Conservation (phyloP, 2,888 invertebrate species). For the Chymomyza caudatula region DNA sequence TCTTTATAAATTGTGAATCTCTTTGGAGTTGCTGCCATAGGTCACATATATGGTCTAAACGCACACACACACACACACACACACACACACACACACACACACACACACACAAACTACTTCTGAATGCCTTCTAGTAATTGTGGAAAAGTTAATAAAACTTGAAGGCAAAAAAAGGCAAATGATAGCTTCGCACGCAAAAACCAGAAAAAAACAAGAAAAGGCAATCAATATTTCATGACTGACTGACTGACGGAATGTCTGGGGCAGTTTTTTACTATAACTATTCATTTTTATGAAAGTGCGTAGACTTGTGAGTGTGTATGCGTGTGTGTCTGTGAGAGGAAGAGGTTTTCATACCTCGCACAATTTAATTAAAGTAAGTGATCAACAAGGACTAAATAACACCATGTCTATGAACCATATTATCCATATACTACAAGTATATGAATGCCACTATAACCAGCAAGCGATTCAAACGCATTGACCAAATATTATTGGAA, state of each 20-base stretch:
- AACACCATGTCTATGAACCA: background rate
- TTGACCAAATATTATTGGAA: background rate
- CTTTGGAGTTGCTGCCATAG: background rate
- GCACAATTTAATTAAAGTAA: background rate
- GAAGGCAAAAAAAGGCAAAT: background rate
- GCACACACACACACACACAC: background rate
- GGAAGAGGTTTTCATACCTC: background rate
- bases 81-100: background rate
- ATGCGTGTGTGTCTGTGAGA: background rate
- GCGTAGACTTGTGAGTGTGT: background rate
- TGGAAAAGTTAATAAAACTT: background rate
- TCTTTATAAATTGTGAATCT: background rate
- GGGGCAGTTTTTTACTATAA: background rate
- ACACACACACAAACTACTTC: background rate
- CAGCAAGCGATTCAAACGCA: background rate
- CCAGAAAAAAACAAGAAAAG: background rate
- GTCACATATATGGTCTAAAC: background rate
- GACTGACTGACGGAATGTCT: background rate
- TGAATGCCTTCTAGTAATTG: background rate
- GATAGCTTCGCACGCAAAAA: background rate
- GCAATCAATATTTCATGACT: slow-evolving; percentile 6
- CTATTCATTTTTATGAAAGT: background rate
- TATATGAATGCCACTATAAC: background rate
- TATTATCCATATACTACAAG: background rate
- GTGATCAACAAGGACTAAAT: background rate